Evolutionary conservation across 2,113 vertebrate genomes (phyloP).

Genomic region (Trinectes maculatus): DNA sequence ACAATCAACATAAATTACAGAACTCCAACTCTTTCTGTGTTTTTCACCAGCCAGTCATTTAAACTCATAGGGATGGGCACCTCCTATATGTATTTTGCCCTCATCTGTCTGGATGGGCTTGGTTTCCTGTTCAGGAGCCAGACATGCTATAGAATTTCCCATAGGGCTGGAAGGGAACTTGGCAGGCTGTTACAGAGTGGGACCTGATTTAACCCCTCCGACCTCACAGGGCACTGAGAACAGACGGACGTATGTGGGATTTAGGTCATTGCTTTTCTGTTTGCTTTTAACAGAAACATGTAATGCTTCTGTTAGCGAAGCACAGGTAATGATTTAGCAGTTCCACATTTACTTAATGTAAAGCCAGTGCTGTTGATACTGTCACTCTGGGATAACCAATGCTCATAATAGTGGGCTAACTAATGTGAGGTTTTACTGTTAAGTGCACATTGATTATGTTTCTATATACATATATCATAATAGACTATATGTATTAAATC

Average conservation of each 20-base stretch:
- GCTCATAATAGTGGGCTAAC: no score
- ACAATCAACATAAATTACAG: no score
- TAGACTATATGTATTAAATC: neutral
- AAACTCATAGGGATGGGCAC: slow-evolving; percentile 3
- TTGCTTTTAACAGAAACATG: slow-evolving; percentile 37
- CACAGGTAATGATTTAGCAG: neutral
- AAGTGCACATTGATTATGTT: no score
- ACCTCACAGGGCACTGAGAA: slow-evolving; percentile 49
- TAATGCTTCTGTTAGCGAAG: neutral
- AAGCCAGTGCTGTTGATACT: neutral
- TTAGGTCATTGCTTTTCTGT: slow-evolving; percentile 22
- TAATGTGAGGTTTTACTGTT: no score
- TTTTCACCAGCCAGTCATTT: neutral
- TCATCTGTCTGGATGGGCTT: slow-evolving; percentile 47
- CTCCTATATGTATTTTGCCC: slow-evolving; percentile 31
- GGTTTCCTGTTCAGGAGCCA: slow-evolving; percentile 67
- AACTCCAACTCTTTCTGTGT: neutral
- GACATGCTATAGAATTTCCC: slow-evolving; percentile 65
- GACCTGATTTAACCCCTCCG: slow-evolving; percentile 47
- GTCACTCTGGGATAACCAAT: neutral
- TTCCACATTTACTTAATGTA: neutral
- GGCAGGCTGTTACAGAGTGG: slow-evolving; percentile 26
- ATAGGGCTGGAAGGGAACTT: slow-evolving; percentile 40
- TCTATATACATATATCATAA: neutral
- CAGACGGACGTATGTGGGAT: slow-evolving; percentile 20